Conservation (phyloP, 2,888 invertebrate genomes). For the Calliphora vomitoria region DNA sequence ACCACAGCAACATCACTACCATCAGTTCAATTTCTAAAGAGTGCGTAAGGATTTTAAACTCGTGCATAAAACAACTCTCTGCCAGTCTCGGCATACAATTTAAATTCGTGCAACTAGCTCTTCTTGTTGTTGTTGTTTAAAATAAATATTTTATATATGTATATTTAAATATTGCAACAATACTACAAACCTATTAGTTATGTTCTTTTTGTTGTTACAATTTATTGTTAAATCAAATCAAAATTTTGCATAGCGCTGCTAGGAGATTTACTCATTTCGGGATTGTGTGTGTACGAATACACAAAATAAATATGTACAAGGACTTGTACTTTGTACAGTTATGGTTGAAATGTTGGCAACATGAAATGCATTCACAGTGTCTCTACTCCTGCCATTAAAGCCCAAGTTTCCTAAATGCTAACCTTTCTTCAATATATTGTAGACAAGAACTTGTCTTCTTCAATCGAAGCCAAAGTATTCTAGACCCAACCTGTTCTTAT, state of each 20-base stretch:
- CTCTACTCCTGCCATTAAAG: no score
- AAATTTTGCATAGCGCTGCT: slow-evolving; percentile 21
- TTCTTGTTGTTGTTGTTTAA: background rate
- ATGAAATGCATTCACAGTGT: no score
- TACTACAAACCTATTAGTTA: slow-evolving; percentile 2
- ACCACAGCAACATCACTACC: slow-evolving; percentile 20
- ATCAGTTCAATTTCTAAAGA: slow-evolving; percentile 45
- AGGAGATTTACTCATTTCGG: background rate
- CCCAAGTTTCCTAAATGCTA: no score
- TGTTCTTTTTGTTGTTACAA: slow-evolving; percentile 27
- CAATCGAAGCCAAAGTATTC: no score
- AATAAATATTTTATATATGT: slow-evolving; percentile 18
- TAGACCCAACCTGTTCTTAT: no score
- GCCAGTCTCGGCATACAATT: background rate
- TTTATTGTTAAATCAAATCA: slow-evolving; percentile 59
- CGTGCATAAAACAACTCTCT: slow-evolving; percentile 37
- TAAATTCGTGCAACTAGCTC: slow-evolving; percentile 32
- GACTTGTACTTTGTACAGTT: background rate
- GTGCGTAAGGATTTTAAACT: slow-evolving; percentile 57
- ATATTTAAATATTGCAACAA: slow-evolving; percentile 18
- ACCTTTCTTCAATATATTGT: no score
- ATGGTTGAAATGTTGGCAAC: background rate
- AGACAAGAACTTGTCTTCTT: no score
- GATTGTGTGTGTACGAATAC: background rate
- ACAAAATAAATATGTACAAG: background rate